Evolutionary conservation across 2,888 invertebrate species (phyloP).

Genomic region (Drosophila kanekoi): DNA sequence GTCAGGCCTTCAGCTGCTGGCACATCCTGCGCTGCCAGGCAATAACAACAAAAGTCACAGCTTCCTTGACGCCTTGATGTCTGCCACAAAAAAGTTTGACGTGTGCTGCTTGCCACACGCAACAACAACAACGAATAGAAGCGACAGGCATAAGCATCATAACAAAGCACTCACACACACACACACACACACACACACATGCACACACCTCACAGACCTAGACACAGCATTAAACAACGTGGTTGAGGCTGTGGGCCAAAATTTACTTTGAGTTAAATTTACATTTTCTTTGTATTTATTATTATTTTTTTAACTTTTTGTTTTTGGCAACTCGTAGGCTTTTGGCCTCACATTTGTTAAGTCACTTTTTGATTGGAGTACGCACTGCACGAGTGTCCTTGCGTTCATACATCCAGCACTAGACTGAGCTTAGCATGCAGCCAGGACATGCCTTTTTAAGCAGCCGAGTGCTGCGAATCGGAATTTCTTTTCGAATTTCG

Average conservation of each 20-base stretch:
- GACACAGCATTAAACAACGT: conserved; percentile 12
- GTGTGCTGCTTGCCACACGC: conserved; percentile 46
- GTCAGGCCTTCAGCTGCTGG: conserved; percentile 8
- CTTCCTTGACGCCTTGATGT: conserved; percentile 72
- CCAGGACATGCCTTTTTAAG: conserved; percentile 73
- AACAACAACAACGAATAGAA: conserved; percentile 26
- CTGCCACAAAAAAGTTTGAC: conserved; percentile 69
- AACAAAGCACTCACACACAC: conserved; percentile 24
- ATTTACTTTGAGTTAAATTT: conserved; percentile 27
- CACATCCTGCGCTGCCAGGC: conserved; percentile 15
- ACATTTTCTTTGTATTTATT: conserved; percentile 28
- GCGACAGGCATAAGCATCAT: conserved; percentile 20
- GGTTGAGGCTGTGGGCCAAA: conserved; percentile 13
- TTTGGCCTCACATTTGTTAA: conserved; percentile 49
- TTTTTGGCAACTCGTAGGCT: conserved; percentile 22
- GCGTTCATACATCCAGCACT: conserved; percentile 75
- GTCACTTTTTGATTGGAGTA: conserved; percentile 22
- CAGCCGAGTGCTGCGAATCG: conserved; percentile 19
- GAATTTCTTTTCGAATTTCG: conserved; percentile 61
- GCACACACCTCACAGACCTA: conserved; percentile 6
- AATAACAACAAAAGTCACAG: conserved; percentile 53
- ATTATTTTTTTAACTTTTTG: conserved; percentile 2
- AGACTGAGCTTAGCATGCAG: conserved; percentile 69
- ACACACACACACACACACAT: conserved; percentile 20
- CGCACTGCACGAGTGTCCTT: conserved; percentile 64